phyloP scores from a whole-genome alignment of 1,140 invertebrate genomes.

The Cherax quadricarinatus region DNA sequence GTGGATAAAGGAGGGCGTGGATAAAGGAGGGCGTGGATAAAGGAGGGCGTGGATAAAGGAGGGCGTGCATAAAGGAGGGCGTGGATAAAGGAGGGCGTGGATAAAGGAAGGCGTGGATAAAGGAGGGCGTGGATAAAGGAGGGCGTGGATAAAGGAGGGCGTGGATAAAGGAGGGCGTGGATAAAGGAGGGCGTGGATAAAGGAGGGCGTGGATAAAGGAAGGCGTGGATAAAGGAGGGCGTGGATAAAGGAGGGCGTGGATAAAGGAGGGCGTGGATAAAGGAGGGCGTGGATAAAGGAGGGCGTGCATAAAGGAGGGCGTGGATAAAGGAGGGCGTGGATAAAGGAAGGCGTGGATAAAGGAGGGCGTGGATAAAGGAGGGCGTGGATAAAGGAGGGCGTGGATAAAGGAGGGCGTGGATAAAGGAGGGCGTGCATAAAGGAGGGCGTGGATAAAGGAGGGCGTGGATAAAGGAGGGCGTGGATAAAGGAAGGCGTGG shows the following conservation, averaged over 20 bases:
- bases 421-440: background rate
- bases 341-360: background rate
- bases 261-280: background rate
- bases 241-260: background rate
- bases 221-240: too few relatives aligned
- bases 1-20: background rate
- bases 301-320: background rate
- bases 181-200: background rate
- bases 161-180: background rate
- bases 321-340: background rate
- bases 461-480: background rate
- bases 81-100: background rate
- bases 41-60: background rate
- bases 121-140: background rate
- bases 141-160: too few relatives aligned
- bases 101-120: background rate
- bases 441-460: too few relatives aligned
- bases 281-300: background rate
- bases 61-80: too few relatives aligned
- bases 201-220: background rate
- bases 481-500: background rate
- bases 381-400: background rate
- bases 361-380: background rate
- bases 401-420: background rate
- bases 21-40: background rate